A percentile compares a stretch with the other conserved stretches of the same genome.
Conservation (phyloP, 2,113 vertebrate species). For the Melanotaenia duboulayi region DNA sequence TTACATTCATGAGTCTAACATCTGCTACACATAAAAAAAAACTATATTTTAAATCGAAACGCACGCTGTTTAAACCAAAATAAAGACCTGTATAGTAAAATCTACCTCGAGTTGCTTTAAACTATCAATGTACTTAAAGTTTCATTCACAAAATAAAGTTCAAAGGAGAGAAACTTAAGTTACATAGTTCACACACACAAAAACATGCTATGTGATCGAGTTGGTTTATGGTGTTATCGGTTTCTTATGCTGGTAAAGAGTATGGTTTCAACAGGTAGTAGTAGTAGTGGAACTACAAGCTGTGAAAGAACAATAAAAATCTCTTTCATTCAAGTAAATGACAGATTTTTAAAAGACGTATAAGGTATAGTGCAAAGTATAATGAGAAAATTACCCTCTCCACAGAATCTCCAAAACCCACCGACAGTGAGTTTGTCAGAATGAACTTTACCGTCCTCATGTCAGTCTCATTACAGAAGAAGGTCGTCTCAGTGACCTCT, state of each 20-base stretch:
- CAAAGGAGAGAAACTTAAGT: neutral
- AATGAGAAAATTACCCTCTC: slow-evolving; percentile 64
- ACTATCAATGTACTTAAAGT: slow-evolving; percentile 5
- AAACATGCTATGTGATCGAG: slow-evolving; percentile 15
- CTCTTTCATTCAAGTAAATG: slow-evolving; percentile 51
- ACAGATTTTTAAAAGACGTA: slow-evolving; percentile 57
- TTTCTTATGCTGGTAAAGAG: slow-evolving; percentile 73
- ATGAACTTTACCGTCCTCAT: slow-evolving; percentile 7
- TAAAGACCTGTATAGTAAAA: slow-evolving; percentile 12
- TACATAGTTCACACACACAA: slow-evolving; percentile 10
- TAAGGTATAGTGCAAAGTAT: slow-evolving; percentile 73
- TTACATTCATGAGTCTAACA: slow-evolving; percentile 84
- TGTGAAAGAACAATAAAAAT: slow-evolving; percentile 29
- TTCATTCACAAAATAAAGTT: slow-evolving; percentile 9
- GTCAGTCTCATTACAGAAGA: slow-evolving; percentile 16
- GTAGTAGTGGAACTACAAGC: neutral
- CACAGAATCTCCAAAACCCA: slow-evolving; percentile 36
- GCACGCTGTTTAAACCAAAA: slow-evolving; percentile 67
- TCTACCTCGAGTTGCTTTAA: slow-evolving; percentile 7
- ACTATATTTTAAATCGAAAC: slow-evolving; percentile 79
- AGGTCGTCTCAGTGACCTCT: slow-evolving; percentile 22
- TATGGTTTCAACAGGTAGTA: slow-evolving; percentile 52
- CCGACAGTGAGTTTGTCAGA: slow-evolving; percentile 13
- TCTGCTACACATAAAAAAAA: slow-evolving; percentile 78
- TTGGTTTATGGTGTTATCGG: slow-evolving; percentile 9